Conservation (phyloP, 2,797 vertebrate genomes). For the Monodelphis domestica region DNA sequence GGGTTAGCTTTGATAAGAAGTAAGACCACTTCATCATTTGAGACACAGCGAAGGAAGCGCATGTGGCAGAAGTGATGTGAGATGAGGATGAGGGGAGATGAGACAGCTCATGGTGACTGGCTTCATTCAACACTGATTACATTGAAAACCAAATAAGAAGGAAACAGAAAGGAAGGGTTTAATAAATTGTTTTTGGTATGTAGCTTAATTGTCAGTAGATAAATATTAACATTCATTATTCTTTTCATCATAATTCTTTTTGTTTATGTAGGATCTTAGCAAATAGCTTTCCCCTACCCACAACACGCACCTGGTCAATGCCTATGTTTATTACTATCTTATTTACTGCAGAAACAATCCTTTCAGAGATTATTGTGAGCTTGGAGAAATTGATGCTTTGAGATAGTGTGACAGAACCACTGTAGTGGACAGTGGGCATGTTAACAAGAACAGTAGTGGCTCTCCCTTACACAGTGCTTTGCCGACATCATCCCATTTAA, state of each 20-base stretch:
- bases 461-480: neutral
- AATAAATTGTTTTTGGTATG: conserved; percentile 14
- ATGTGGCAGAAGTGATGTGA: neutral
- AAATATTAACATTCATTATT: conserved; percentile 22
- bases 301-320: neutral
- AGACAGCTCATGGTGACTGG: neutral
- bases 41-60: neutral
- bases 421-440: neutral
- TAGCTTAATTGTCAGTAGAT: conserved; percentile 14
- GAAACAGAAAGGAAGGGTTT: conserved; percentile 2
- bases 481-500: neutral
- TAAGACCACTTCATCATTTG: neutral
- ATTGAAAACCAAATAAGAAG: conserved; percentile 16
- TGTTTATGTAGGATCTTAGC: neutral
- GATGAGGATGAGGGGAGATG: neutral
- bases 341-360: conserved; percentile 68
- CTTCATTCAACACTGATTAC: conserved; percentile 20
- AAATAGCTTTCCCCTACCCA: neutral
- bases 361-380: conserved; percentile 38
- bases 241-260: conserved; percentile 33
- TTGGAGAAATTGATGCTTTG: conserved; percentile 19
- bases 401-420: neutral
- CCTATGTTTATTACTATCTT: conserved; percentile 70
- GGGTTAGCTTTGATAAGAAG: neutral
- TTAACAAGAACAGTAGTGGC: neutral